These are phyloP conservation scores for Hypotaenidia okinawae DNA, from an alignment of 2,797 vertebrate genomes.

Conservation along the genomic window DNA sequence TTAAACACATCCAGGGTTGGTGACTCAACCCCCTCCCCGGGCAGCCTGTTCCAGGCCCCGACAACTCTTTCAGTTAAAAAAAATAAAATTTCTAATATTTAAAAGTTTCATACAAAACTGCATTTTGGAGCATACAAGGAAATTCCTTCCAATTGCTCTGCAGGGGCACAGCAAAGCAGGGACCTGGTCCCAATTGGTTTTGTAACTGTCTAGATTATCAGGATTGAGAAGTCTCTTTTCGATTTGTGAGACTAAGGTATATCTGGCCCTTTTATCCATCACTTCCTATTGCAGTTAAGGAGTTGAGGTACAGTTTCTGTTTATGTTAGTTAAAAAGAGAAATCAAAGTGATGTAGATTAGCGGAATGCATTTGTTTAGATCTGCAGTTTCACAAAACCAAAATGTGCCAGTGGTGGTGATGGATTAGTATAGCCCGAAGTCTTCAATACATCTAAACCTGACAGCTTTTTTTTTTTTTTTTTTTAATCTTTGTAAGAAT, in stretches of 20 bases:
- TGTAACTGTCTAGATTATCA: background rate
- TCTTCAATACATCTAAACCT: background rate
- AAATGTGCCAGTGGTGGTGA: background rate
- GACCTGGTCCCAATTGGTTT: background rate
- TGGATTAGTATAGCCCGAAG: background rate
- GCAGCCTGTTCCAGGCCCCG: too few species aligned
- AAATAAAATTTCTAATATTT: too few species aligned
- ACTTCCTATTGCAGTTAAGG: background rate
- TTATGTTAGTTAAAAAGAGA: background rate
- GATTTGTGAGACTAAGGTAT: background rate
- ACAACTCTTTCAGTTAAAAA: too few species aligned
- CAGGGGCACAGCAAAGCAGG: background rate
- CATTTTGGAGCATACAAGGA: background rate
- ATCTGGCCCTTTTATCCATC: background rate
- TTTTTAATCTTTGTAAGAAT: background rate
- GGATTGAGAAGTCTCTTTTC: background rate
- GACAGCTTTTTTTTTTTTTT: background rate
- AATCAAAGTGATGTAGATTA: background rate
- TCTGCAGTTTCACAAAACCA: background rate
- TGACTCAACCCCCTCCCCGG: too few species aligned
- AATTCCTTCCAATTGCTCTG: background rate
- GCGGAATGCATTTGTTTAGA: background rate
- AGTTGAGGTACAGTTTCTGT: background rate
- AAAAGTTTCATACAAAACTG: background rate
- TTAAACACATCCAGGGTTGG: too few species aligned